Evolutionary conservation across 2,888 invertebrate genomes (phyloP).

Genomic region (Nineta flava): DNA sequence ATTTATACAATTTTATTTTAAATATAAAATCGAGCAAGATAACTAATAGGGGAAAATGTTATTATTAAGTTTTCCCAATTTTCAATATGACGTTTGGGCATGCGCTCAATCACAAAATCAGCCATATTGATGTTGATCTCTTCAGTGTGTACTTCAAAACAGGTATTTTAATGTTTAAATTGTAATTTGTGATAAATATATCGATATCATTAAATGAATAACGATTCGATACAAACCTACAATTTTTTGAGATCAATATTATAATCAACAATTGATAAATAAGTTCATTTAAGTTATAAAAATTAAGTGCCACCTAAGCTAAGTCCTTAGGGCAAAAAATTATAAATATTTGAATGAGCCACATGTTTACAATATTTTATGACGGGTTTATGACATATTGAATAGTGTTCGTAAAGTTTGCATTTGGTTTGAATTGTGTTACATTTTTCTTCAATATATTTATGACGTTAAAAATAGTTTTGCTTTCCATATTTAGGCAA

Average conservation of each 20-base stretch:
- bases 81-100: constrained; percentile 13
- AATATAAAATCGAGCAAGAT: too few species aligned
- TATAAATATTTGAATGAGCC: constrained; percentile 9
- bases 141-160: constrained; percentile 18
- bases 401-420: not conserved
- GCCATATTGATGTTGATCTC: constrained; percentile 32
- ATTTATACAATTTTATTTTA: too few species aligned
- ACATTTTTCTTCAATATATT: not conserved
- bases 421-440: not conserved
- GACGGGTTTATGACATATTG: not conserved
- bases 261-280: not conserved
- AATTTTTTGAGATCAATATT: not conserved
- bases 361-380: not conserved
- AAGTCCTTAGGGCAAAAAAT: constrained; percentile 13
- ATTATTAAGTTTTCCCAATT: too few species aligned
- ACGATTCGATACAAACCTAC: not conserved
- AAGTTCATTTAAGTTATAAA: too few species aligned
- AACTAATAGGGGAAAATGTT: too few species aligned
- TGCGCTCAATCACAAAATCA: constrained; percentile 29
- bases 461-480: constrained; percentile 4
- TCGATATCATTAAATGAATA: not conserved
- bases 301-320: constrained; percentile 16
- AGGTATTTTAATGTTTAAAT: constrained; percentile 7
- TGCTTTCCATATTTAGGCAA: not conserved
- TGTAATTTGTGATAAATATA: not conserved